A percentile compares a stretch with the other conserved stretches of the same genome.
phyloP scores from a whole-genome alignment of 2,113 vertebrate species.

The Lepus americanus region DNA sequence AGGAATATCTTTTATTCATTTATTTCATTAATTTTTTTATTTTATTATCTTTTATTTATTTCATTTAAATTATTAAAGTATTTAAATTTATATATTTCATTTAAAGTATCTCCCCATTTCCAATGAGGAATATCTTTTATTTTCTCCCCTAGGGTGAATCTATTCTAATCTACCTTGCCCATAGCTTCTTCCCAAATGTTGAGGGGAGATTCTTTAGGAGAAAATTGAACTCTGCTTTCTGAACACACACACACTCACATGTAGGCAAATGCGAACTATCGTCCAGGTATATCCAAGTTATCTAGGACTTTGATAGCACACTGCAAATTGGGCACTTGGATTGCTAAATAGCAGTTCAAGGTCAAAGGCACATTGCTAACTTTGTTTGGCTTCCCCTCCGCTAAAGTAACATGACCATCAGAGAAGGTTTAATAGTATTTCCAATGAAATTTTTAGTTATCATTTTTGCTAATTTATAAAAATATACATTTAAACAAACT shows the following conservation, averaged over 20 bases:
- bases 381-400: conserved; percentile 6
- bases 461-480: conserved; percentile 12
- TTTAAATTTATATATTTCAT: not conserved
- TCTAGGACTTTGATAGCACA: not conserved
- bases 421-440: not conserved
- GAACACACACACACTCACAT: not conserved
- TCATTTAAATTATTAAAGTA: too few relatives aligned
- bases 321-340: not conserved
- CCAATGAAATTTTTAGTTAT: not conserved
- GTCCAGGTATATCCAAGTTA: not conserved
- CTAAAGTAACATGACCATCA: not conserved
- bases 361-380: not conserved
- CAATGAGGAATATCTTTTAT: not conserved
- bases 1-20: not conserved
- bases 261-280: not conserved
- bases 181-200: not conserved
- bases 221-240: conserved; percentile 27
- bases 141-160: not conserved
- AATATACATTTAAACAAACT: conserved; percentile 1
- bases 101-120: conserved; percentile 12
- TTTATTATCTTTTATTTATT: too few relatives aligned
- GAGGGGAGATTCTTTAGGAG: not conserved
- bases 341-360: not conserved
- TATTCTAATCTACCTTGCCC: not conserved
- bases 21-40: too few relatives aligned